phyloP scores from a whole-genome alignment of 2,888 invertebrate genomes.

The Eupsilia transversa region DNA sequence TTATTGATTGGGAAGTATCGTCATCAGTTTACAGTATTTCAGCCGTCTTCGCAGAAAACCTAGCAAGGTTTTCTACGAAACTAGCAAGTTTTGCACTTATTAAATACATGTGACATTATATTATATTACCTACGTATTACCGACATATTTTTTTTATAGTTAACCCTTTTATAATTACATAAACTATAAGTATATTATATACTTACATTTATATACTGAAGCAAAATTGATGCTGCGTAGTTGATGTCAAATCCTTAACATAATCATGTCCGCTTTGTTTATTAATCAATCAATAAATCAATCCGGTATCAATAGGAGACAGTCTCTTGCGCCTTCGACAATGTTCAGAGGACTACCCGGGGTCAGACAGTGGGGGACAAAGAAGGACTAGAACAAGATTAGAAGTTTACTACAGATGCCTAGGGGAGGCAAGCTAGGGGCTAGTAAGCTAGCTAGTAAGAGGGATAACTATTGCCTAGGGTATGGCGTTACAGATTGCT shows the following conservation, averaged over 20 bases:
- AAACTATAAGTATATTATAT: constrained; percentile 41
- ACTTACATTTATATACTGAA: constrained; percentile 64
- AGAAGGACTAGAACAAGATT: constrained; percentile 75
- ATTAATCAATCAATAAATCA: constrained; percentile 42
- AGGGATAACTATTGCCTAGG: constrained; percentile 14
- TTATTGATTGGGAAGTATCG: constrained; percentile 14
- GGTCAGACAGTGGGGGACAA: constrained; percentile 69
- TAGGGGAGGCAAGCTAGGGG: constrained; percentile 31
- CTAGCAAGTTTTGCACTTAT: neutral
- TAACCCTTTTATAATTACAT: neutral
- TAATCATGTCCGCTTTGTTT: constrained; percentile 62
- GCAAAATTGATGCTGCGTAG: constrained; percentile 53
- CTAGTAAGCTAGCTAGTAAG: constrained; percentile 31
- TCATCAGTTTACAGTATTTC: constrained; percentile 33
- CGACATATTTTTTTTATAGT: neutral
- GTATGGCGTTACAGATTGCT: no score
- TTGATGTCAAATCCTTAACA: constrained; percentile 66
- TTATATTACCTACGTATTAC: no score
- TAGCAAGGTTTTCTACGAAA: neutral
- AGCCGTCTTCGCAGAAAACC: neutral
- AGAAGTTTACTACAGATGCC: constrained; percentile 68
- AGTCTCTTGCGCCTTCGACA: constrained; percentile 70
- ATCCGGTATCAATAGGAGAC: constrained; percentile 33
- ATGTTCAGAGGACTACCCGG: constrained; percentile 72
- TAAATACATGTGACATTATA: neutral